Conservation (phyloP, 2,113 vertebrate species). For the Pseudopodoces humilis region DNA sequence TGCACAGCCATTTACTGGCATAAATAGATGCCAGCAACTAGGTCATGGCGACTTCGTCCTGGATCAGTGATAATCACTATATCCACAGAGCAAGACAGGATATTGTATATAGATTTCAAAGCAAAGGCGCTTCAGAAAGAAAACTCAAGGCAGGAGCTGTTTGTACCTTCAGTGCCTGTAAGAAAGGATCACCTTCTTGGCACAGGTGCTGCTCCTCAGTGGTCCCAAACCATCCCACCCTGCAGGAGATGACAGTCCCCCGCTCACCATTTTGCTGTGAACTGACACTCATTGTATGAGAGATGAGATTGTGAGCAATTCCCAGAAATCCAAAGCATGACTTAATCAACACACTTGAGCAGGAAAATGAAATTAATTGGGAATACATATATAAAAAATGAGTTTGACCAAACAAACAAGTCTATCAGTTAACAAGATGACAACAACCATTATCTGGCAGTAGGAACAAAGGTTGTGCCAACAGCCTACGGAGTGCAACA, state of each 20-base stretch:
- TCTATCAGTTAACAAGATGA: neutral
- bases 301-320: neutral
- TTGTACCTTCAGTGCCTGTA: neutral
- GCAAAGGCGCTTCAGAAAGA: neutral
- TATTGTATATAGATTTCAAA: slow-evolving; percentile 49
- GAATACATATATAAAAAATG: neutral
- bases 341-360: neutral
- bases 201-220: neutral
- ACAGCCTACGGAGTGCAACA: neutral
- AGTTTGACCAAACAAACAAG: neutral
- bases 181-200: neutral
- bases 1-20: neutral
- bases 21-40: slow-evolving; percentile 14
- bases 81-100: neutral
- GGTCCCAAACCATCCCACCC: neutral
- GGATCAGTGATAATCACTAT: neutral
- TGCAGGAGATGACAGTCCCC: neutral
- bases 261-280: neutral
- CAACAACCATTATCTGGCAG: neutral
- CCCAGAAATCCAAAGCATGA: neutral
- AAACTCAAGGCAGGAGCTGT: neutral
- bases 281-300: rapidly evolving
- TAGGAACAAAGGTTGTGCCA: neutral
- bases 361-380: neutral
- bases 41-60: neutral